Base-by-base conservation (phyloP, 2,888 invertebrate genomes). In the Drosophila histrio region DNA sequence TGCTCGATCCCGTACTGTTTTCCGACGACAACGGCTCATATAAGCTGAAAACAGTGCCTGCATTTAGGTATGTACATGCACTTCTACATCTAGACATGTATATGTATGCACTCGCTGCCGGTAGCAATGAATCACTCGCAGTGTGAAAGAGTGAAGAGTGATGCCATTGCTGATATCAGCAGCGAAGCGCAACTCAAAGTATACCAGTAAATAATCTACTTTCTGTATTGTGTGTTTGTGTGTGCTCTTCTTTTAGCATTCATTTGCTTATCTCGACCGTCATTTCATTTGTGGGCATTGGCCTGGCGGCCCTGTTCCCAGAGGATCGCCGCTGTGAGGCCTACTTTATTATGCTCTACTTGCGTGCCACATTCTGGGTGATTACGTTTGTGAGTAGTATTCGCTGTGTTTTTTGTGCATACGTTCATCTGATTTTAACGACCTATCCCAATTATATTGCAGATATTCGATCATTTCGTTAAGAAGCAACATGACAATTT, bases 401-500 rank as follows among this genome's bases (percentile, higher is more conserved):
- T 17, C 9, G 15, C 9, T 50, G 17, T 17, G 8, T 3, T 3
- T 11, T n/a, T 38, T 28, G 15, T 22, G 21, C 3, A 4, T 36
- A 19, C 21, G 11, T 36, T 6, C 19, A 32, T 38, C 11, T 3
- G 26, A 28, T 22, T 49, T 21, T 26, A 19, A 46, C 26, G 15
- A 65, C 34, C 17, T 47, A 52, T 22, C 39, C 9, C 13, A 49
- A 73, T 39, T 11, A 0, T n/a, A 1, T 50, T 90, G 17, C 78
- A 94, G 94, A 75, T 94, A 21, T 90, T 94, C 59, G 94, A 95
- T 90, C 93, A 94, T 83, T 88, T 94, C 47, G 91, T 94, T 0
- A 94, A 94, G 87, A 90, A 90, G 28, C 93, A 92, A 78, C 95
- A 95, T 82, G 93, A 94, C 65, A 91, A 92, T 67, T 89, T 95